Conservation (phyloP, 1,140 invertebrate genomes). For the Drosophila eugracilis region DNA sequence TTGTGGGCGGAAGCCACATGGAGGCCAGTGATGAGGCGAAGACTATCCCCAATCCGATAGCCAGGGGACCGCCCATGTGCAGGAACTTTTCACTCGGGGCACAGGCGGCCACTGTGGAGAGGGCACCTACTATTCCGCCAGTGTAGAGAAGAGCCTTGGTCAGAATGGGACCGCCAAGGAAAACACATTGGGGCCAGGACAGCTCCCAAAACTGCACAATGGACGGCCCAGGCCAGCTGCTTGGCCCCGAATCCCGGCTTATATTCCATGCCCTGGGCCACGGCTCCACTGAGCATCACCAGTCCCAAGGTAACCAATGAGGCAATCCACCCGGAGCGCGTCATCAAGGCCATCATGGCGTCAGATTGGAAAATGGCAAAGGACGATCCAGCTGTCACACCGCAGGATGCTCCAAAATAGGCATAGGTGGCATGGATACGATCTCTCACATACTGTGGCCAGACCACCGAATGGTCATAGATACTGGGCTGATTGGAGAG, state of each 20-base stretch:
- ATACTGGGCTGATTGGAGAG: conserved; percentile 91
- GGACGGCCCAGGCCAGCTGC: conserved; percentile 96
- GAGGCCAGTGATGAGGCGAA: conserved; percentile 96
- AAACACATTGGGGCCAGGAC: conserved; percentile 97
- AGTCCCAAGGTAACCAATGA: conserved; percentile 91
- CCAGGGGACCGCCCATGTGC: conserved; percentile 96
- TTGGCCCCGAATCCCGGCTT: conserved; percentile 94
- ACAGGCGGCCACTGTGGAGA: conserved; percentile 97
- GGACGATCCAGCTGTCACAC: conserved; percentile 92
- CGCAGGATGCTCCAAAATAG: conserved; percentile 96
- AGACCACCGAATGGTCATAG: conserved; percentile 94
- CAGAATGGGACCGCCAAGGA: conserved; percentile 95
- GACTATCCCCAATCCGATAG: conserved; percentile 97
- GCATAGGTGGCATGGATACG: conserved; percentile 96
- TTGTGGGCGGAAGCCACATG: conserved; percentile 96
- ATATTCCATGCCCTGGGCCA: conserved; percentile 92
- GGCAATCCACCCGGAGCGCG: conserved; percentile 90
- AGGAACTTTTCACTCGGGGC: conserved; percentile 99
- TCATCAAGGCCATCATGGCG: conserved; percentile 90
- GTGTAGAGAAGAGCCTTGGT: conserved; percentile 96
- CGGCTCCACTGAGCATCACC: conserved; percentile 95
- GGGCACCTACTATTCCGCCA: conserved; percentile 95
- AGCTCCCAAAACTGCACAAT: conserved; percentile 94
- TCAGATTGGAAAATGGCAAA: conserved; percentile 92
- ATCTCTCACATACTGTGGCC: conserved; percentile 97